Base-by-base conservation (phyloP, 2,797 vertebrate species). In the Myiotriccus ornatus region DNA sequence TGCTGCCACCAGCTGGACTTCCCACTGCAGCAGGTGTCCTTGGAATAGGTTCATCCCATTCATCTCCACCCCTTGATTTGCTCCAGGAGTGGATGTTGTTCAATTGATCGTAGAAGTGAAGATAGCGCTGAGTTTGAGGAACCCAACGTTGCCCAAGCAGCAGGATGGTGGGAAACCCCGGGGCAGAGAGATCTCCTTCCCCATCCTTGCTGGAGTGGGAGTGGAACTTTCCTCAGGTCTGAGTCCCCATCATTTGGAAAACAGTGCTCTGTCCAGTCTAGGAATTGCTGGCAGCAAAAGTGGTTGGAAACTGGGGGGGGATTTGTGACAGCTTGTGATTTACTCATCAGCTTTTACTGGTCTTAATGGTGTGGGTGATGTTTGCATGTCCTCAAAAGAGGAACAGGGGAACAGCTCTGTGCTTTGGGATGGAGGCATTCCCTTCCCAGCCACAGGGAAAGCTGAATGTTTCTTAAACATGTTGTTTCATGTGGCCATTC, bases 241-340 rank as follows among this genome's bases (percentile, higher is more conserved):
- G 37, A 71, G 6, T 23, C 32, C 49, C 24, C 14, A 5, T 17
- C 1, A 0, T 41, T 34, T 43, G 16, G 9, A 7, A 46, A 9
- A 47, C 1, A 0, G 16, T 14, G 22, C 15, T 2, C 0, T 1
- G 0, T 30, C n/a, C 80, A 21, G n/a, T 10, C 14, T 14, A 21
- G 80, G 32, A 80, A 5, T 2, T 22, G 4, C 6, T 69, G 47
- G 49, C 74, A 60, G 67, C 28, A 52, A 46, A 56, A 87, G 37
- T 21, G 34, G 8, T 46, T 79, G 91, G 64, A 53, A 84, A 49
- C 24, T 19, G 49, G 32, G 37, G 37, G 32, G 32, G 21, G 21
- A 6, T 60, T 49, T 75, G 5, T 50, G 44, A 27, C 37, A 47
- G 53, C 25, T 32, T 8, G 2, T 28, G 32, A 24, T 55, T 32